Evolutionary conservation across 2,113 vertebrate genomes (phyloP), one percentile per base, ranked within the genome.

Genomic region (Carollia perspicillata): DNA sequence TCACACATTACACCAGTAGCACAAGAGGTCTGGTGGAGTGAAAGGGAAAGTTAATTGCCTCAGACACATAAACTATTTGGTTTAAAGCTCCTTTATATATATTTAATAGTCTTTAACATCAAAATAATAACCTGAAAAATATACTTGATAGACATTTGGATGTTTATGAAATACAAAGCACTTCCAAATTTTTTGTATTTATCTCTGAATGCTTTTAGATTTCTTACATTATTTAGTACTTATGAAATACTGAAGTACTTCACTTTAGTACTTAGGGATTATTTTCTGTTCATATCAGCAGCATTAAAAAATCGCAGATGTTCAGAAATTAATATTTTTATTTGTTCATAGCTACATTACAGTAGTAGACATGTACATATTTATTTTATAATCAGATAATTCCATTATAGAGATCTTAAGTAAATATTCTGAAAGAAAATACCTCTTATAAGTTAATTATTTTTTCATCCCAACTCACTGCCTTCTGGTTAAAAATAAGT

Each of bases 401-500:
- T 20, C 13, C 44, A 26, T 68, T 89, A 37, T 37, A 84, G 55
- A 94, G 3, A 81, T 95, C 30, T 94, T 72, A 86, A 81, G 40
- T 60, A 89, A 80, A 74, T 66, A 80, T 92, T 72, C 71, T 80
- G 33, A 93, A 95, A 84, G 17, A 79, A 89, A 89, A 68, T 40
- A 78, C 51, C 14, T 53, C 44, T 83, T 80, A 8, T 3, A 78
- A 49, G 37, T 75, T 77, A 86, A n/a, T 88, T 80, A 37, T 81
- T 71, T 74, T 69, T 42, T 77, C 18, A 17, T 92, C 13, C 20
- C n/a, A 74, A 75, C 40, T 28, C 23, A n/a, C 14, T 81, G 49
- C 30, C 28, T 80, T 93, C 58, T 95, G 5, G 42, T 79, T 20
- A 83, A 93, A 95, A 95, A 90, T 93, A 95, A 30, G 71, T 80